phyloP scores from a whole-genome alignment of 2,797 vertebrate species.

The Sebastes alutus region DNA sequence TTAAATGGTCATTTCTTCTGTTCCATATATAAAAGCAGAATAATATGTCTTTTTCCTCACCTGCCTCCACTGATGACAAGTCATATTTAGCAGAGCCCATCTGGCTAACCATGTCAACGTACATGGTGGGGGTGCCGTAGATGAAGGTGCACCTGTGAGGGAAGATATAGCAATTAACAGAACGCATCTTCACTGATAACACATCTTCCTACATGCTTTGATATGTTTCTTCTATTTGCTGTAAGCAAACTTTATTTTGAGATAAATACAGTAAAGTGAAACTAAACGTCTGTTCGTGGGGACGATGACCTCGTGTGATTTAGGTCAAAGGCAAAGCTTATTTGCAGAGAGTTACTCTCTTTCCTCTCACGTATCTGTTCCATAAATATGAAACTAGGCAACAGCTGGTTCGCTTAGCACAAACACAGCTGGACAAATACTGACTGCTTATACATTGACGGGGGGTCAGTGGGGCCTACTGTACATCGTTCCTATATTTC shows the following conservation, averaged over 20 bases:
- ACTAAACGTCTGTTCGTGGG: not conserved
- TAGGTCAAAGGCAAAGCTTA: too few relatives aligned
- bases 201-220: not conserved
- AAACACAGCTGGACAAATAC: not conserved
- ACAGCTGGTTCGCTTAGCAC: not conserved
- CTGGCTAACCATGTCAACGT: constrained; percentile 88
- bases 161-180: not conserved
- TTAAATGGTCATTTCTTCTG: not conserved
- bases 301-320: too few relatives aligned
- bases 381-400: not conserved
- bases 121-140: constrained; percentile 94
- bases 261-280: not conserved
- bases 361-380: not conserved
- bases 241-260: not conserved
- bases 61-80: constrained; percentile 83
- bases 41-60: constrained; percentile 72
- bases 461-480: not conserved
- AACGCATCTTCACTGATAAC: not conserved
- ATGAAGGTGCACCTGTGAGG: constrained; percentile 82
- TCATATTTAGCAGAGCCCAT: constrained; percentile 82
- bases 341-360: not conserved
- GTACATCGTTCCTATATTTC: not conserved
- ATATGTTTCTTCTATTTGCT: not conserved
- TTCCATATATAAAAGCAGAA: not conserved
- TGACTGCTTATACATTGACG: not conserved